phyloP scores from a whole-genome alignment of 2,888 invertebrate genomes.

The Euclidia mi region DNA sequence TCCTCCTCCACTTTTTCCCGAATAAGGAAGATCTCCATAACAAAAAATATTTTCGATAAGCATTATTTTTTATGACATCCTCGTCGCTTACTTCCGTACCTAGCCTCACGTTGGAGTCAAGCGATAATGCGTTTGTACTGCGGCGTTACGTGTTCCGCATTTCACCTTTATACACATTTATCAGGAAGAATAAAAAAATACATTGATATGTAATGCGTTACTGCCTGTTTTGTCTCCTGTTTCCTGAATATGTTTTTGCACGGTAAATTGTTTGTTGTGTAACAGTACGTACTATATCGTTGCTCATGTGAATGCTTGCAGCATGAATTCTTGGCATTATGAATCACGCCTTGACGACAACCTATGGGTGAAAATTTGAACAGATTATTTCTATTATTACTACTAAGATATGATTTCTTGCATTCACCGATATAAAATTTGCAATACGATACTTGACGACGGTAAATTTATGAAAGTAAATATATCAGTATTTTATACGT shows the following conservation, averaged over 20 bases:
- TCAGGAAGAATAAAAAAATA: slow-evolving; percentile 22
- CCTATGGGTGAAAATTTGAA: no score
- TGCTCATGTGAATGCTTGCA: no score
- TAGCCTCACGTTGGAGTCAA: slow-evolving; percentile 15
- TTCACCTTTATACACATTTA: slow-evolving; percentile 30
- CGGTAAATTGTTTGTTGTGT: no score
- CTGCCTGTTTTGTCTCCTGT: slow-evolving; percentile 7
- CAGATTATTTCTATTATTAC: no score
- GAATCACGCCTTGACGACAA: no score
- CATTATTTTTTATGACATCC: slow-evolving; percentile 37
- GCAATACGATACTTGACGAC: no score
- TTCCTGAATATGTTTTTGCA: not conserved
- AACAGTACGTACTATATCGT: no score
- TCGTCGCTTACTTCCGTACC: slow-evolving; percentile 25
- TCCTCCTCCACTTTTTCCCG: not conserved
- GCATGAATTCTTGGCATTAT: no score
- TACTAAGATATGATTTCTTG: no score
- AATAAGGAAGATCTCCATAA: slow-evolving; percentile 7
- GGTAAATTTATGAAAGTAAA: no score
- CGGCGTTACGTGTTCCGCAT: slow-evolving; percentile 16
- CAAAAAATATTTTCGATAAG: slow-evolving; percentile 12
- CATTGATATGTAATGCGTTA: slow-evolving; percentile 8
- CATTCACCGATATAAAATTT: no score
- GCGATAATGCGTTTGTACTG: slow-evolving; percentile 37
- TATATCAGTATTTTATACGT: no score